Percentiles rank a stretch among this genome's conserved stretches.
phyloP scores from a whole-genome alignment of 2,888 invertebrate genomes.

The Neoscelio sp. region DNA sequence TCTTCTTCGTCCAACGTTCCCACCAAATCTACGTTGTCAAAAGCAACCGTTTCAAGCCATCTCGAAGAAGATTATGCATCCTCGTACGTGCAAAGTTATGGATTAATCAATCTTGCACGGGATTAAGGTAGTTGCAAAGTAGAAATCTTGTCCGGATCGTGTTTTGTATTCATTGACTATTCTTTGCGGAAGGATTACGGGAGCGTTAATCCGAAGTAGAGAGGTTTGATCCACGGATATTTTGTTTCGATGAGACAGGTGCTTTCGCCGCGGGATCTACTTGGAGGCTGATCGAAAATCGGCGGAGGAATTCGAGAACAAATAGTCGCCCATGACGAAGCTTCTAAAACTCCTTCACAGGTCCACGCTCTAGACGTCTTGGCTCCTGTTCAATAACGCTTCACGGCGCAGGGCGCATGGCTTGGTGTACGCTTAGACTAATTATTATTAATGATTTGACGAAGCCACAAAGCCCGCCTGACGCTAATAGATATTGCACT shows the following conservation, averaged over 20 bases:
- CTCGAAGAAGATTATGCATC: too few species aligned
- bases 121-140: constrained; percentile 10
- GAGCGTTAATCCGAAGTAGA: constrained; percentile 73
- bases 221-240: constrained; percentile 67
- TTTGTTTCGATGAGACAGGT: constrained; percentile 36
- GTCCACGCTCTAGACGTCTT: constrained; percentile 57
- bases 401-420: constrained; percentile 48
- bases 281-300: constrained; percentile 45
- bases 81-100: neutral
- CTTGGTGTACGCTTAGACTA: constrained; percentile 60
- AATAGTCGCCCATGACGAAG: constrained; percentile 41
- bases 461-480: constrained; percentile 52
- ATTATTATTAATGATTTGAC: constrained; percentile 69
- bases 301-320: constrained; percentile 20
- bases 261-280: too few species aligned
- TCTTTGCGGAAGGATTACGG: constrained; percentile 71
- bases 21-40: too few species aligned
- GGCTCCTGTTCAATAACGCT: constrained; percentile 67
- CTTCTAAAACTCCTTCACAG: constrained; percentile 49
- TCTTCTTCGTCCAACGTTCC: too few species aligned
- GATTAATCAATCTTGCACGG: neutral
- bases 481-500: constrained; percentile 63
- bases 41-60: too few species aligned
- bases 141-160: constrained; percentile 28
- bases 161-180: constrained; percentile 74